Base-by-base conservation (phyloP, 2,113 vertebrate genomes). In the Pycnonotus jocosus region DNA sequence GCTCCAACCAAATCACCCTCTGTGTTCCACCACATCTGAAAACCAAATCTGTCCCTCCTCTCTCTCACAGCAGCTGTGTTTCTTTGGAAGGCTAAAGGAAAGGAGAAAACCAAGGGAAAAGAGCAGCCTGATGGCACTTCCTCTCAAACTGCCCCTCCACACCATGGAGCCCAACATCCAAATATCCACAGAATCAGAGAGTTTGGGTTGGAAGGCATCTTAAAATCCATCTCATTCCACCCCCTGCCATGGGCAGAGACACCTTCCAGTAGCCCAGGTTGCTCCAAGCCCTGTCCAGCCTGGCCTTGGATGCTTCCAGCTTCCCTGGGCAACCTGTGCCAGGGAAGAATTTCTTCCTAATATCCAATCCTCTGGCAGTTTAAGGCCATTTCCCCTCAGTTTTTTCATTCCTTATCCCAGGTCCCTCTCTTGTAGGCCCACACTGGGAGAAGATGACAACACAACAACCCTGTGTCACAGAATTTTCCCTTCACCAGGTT, bases 251-350 rank as follows among this genome's bases (percentile, higher is more conserved):
- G 14, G 17, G 17, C 47, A 54, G 30, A 21, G 21, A 69, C n/a
- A 69, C 10, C 25, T 76, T 25, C 54, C 54, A 54, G 17, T 7
- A 23, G 0, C 21, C 8, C 61, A 68, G 45, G 11, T 1, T 68
- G n/a, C n/a, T 89, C 4, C 30, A 73, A 51, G 33, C n/a, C 10
- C 38, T 0, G 0, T 53, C 12, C 45, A 54, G 0, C 17, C 1
- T 16, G 17, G 10, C 25, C 70, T 40, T n/a, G 24, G n/a, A 68
- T 17, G 22, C 17, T 47, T 7, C 38, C 61, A 82, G n/a, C 30
- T 76, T 25, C 1, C 27, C 30, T 22, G 30, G 10, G 15, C 24
- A 54, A 0, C 11, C 35, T 35, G n/a, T 27, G 17, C 61, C 38
- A 74, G 53, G 28, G 17, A 61, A 47, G 6, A 18, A 82, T 68